phyloP scores from a whole-genome alignment of 2,888 invertebrate species.

The Epirrhoe tristata region DNA sequence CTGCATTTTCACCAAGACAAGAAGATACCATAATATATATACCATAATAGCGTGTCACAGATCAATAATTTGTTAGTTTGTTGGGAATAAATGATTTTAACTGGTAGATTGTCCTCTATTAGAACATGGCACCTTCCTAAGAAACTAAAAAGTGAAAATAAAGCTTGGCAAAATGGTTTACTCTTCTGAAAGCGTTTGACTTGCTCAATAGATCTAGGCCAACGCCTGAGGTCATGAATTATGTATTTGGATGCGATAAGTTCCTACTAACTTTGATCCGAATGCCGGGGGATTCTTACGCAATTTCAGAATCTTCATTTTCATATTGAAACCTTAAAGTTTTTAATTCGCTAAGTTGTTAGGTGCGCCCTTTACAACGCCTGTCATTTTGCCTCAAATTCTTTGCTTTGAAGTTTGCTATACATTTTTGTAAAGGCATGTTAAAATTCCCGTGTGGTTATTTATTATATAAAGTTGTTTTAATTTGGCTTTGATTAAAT shows the following conservation, averaged over 20 bases:
- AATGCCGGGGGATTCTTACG: constrained; percentile 5
- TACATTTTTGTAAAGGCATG: not conserved
- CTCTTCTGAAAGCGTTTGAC: constrained; percentile 6
- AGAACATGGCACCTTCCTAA: no score
- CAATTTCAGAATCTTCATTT: constrained; percentile 10
- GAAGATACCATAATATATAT: no score
- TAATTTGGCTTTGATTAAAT: no score
- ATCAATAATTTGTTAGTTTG: no score
- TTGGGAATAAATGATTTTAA: no score
- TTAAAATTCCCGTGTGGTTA: not conserved
- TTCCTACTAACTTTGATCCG: constrained; percentile 31
- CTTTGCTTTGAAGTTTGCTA: not conserved
- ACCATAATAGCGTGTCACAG: no score
- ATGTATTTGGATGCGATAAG: constrained; percentile 29
- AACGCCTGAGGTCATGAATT: constrained; percentile 34
- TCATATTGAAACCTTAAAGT: constrained; percentile 10
- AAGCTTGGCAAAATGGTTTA: not conserved
- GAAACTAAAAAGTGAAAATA: not conserved
- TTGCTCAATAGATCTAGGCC: constrained; percentile 21
- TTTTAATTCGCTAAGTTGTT: not conserved
- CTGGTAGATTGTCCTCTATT: no score
- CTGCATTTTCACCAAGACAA: no score
- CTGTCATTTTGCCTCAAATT: not conserved
- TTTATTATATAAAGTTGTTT: no score
- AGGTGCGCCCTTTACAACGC: not conserved